Evolutionary conservation across 2,888 invertebrate species (phyloP), one percentile per base, ranked within the genome.

Genomic region (Hemaris fuciformis): DNA sequence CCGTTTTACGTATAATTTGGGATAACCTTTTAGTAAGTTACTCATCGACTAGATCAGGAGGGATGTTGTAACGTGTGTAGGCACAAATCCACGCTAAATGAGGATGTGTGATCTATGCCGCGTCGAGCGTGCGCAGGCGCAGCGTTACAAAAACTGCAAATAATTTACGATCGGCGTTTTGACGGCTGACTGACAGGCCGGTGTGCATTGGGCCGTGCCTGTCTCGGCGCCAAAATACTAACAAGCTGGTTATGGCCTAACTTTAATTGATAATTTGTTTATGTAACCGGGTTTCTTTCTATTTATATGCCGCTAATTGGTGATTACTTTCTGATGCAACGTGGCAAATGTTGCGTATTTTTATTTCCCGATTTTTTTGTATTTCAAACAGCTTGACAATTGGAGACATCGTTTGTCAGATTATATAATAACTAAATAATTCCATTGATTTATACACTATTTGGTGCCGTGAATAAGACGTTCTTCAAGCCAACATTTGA

Each of bases 91-190:
- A 5, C 23, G 3, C n/a, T 22, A 1, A n/a, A 15, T 18, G 18
- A 3, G 57, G n/a, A n/a, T 42, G 38, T 27, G 18, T 63, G 64
- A 58, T 70, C 68, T 72, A 62, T 71, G 76, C 59, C 6, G 25
- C 53, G 67, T n/a, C 73, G 79, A 88, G 83, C 85, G 86, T 87
- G 87, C 82, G 83, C 81, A 67, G 62, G 76, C 82, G 82, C 83
- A 79, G 22, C 25, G 43, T 56, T n/a, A 70, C 81, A 88, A 87
- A 57, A 62, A 62, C 43, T 42, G 41, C 43, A 57, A 15, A 53
- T 62, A 62, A 62, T 62, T 84, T 83, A 85, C 82, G 81, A 80
- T 67, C 70, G 38, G 61, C 41, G 59, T 70, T 59, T 65, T 80
- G 87, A 86, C 80, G 81, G 77, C 65, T 84, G 87, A 85, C 75